Conservation (phyloP, 2,113 vertebrate species). For the rat (Rattus norvegicus) region GRCr8 NC_086019.1:16554001-16554500, state of each 20-base stretch:
- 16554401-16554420: background rate
- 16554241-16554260: background rate
- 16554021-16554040: background rate
- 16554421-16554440: background rate
- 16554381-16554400: background rate
- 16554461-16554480: background rate
- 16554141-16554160: background rate
- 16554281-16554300: background rate
- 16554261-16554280: background rate
- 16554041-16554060: background rate
- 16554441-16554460: background rate
- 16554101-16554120: background rate
- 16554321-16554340: background rate
- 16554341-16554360: background rate
- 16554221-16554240: background rate
- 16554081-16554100: background rate
- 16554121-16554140: background rate
- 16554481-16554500: background rate
- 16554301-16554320: background rate
- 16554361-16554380: background rate
- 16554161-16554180: background rate
- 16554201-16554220: background rate
- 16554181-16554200: background rate
- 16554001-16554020: background rate
- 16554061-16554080: background rate